Percentiles rank a stretch among this genome's conserved stretches.
Evolutionary conservation across 2,888 invertebrate genomes (phyloP).

Genomic region (Monochamus alternatus): DNA sequence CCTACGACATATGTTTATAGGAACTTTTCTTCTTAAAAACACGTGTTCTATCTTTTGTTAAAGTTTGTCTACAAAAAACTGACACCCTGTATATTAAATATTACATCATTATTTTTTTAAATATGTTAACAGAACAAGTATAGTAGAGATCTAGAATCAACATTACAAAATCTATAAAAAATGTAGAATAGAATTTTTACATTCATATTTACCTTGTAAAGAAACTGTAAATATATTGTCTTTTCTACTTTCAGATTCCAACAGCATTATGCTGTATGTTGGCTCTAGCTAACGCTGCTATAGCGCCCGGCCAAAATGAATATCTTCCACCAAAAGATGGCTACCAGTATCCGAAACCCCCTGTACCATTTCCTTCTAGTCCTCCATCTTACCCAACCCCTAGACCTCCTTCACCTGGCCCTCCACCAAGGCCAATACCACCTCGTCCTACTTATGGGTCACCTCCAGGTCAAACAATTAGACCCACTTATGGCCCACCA

Average conservation of each 20-base stretch:
- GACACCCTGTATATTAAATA: too few relatives aligned
- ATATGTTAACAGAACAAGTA: not conserved
- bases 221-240: not conserved
- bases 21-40: too few relatives aligned
- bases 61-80: too few relatives aligned
- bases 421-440: slow-evolving; percentile 50
- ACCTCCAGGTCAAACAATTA: slow-evolving; percentile 44
- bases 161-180: too few relatives aligned
- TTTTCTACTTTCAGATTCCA: slow-evolving; percentile 70
- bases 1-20: too few relatives aligned
- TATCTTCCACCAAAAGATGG: slow-evolving; percentile 85
- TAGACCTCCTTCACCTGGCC: slow-evolving; percentile 41
- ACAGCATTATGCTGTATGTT: slow-evolving; percentile 71
- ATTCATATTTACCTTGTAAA: not conserved
- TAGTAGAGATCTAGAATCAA: too few relatives aligned
- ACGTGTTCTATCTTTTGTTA: too few relatives aligned
- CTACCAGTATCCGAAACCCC: slow-evolving; percentile 83
- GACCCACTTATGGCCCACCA: slow-evolving; percentile 42
- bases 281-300: slow-evolving; percentile 71
- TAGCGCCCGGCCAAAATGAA: slow-evolving; percentile 80
- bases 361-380: slow-evolving; percentile 74
- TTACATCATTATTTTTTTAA: not conserved
- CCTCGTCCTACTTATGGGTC: slow-evolving; percentile 36
- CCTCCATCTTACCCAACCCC: slow-evolving; percentile 53
- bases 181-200: too few relatives aligned